phyloP scores from a whole-genome alignment of 2,113 vertebrate genomes.

The Serinus canaria region DNA sequence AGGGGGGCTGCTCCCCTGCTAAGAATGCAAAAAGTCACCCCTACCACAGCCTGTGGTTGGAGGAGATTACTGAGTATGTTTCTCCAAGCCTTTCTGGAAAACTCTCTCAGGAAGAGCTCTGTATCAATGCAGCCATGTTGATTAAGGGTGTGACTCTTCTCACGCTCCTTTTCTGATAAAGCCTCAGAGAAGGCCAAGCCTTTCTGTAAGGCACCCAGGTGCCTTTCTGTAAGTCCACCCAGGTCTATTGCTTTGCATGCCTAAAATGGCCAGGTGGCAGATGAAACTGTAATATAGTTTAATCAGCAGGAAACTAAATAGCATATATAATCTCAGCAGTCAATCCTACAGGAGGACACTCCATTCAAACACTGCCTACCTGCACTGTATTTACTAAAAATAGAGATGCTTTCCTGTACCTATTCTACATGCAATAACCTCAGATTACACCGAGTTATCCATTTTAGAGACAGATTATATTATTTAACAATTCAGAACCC shows the following conservation, averaged over 20 bases:
- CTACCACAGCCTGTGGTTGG: background rate
- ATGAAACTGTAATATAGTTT: background rate
- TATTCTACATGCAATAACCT: background rate
- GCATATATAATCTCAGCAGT: background rate
- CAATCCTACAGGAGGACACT: background rate
- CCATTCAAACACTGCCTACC: background rate
- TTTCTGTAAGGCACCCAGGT: background rate
- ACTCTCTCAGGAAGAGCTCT: background rate
- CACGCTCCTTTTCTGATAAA: background rate
- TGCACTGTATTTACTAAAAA: background rate
- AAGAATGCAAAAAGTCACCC: background rate
- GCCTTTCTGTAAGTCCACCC: background rate
- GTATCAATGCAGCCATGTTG: background rate
- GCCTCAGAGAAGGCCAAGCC: background rate
- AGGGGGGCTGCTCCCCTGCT: background rate
- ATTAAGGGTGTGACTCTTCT: background rate
- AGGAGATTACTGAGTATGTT: background rate
- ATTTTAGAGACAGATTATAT: background rate
- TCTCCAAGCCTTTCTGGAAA: background rate
- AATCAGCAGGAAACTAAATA: constrained; percentile 19
- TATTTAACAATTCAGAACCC: background rate
- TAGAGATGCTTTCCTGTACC: background rate
- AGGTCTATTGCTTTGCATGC: background rate
- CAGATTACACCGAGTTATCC: background rate
- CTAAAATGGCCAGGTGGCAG: background rate